Percentiles rank a stretch among this genome's conserved stretches.
phyloP scores from a whole-genome alignment of 2,888 invertebrate species.

The Mechanitis messenoides region DNA sequence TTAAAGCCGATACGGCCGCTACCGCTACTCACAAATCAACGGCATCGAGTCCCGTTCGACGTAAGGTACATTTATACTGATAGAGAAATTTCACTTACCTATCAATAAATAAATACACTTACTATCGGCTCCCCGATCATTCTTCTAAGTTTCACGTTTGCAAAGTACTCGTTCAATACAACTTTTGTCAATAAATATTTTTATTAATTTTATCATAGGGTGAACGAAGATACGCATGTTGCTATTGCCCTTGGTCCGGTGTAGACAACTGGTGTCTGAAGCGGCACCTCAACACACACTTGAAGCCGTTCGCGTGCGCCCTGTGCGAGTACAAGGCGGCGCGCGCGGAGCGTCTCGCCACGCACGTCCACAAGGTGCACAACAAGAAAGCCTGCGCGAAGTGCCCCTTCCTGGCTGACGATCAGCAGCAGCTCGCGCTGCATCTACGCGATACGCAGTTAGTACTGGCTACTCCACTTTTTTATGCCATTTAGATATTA shows the following conservation, averaged over 20 bases:
- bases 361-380: constrained; percentile 93
- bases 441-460: constrained; percentile 88
- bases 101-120: too few relatives aligned
- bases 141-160: too few relatives aligned
- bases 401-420: constrained; percentile 91
- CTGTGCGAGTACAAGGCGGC: constrained; percentile 96
- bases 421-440: constrained; percentile 84
- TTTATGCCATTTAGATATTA: background rate
- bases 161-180: too few relatives aligned
- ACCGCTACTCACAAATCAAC: constrained; percentile 43
- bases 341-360: constrained; percentile 90
- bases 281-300: constrained; percentile 93
- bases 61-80: constrained; percentile 48
- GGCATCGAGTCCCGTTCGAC: constrained; percentile 80
- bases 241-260: constrained; percentile 94
- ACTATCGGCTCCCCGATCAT: too few relatives aligned
- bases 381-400: constrained; percentile 93
- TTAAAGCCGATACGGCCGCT: constrained; percentile 48
- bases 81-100: background rate
- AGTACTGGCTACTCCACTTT: constrained; percentile 52
- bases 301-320: constrained; percentile 93
- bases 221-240: constrained; percentile 88
- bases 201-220: constrained; percentile 53
- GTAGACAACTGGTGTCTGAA: constrained; percentile 96
- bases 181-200: too few relatives aligned